Percentiles rank a stretch among this genome's conserved stretches.
These are phyloP conservation scores for Globodera ellingtonae DNA, from an alignment of 1,140 invertebrate species.

Conservation along the genomic window DNA sequence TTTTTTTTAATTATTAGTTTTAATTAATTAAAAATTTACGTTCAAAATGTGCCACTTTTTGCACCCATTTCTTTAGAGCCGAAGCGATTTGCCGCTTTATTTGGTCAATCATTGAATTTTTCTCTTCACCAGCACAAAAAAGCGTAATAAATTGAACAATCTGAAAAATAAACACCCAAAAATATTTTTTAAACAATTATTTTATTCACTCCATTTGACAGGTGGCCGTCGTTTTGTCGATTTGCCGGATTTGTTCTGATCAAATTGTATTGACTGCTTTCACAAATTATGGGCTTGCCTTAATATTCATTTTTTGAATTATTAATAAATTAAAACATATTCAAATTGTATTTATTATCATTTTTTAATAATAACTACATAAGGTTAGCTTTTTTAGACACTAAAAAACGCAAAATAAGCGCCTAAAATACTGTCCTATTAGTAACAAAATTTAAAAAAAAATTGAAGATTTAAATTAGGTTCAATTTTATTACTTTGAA, in stretches of 20 bases:
- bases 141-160: slow-evolving; percentile 4
- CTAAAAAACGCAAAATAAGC: too few relatives aligned
- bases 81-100: not conserved
- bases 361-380: too few relatives aligned
- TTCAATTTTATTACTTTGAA: not conserved
- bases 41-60: not conserved
- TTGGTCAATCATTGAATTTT: not conserved
- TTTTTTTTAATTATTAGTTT: not conserved
- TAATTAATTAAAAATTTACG: slow-evolving; percentile 2
- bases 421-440: too few relatives aligned
- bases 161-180: not conserved
- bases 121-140: not conserved
- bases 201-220: not conserved
- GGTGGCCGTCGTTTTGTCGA: not conserved
- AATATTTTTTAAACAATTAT: not conserved
- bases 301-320: too few relatives aligned
- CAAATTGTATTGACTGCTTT: not conserved
- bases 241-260: not conserved
- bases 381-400: too few relatives aligned
- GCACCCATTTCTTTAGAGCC: not conserved
- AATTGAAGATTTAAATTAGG: too few relatives aligned
- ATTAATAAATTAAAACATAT: too few relatives aligned
- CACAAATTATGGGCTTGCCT: not conserved
- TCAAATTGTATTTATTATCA: too few relatives aligned
- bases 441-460: too few relatives aligned